Percentiles rank a stretch among this genome's conserved stretches.
Conservation (phyloP, 2,797 vertebrate species). For the Centropyge bicolor region DNA sequence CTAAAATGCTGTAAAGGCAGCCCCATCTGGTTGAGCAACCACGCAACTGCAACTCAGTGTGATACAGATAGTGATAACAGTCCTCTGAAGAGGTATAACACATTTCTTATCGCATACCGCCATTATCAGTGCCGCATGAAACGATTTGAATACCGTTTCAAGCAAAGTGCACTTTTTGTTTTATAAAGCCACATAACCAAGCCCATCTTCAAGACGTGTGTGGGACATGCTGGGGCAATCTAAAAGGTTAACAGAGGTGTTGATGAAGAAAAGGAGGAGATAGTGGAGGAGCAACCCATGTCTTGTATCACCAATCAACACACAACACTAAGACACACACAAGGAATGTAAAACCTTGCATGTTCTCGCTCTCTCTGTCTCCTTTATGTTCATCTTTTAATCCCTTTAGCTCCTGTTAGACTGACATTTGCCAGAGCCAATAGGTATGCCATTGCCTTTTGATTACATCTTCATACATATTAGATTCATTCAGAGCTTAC, state of each 20-base stretch:
- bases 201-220: not conserved
- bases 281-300: not conserved
- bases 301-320: not conserved
- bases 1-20: constrained; percentile 17
- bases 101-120: not conserved
- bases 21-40: constrained; percentile 45
- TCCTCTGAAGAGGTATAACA: not conserved
- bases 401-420: constrained; percentile 4
- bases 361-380: not conserved
- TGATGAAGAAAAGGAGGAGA: constrained; percentile 1
- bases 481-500: constrained; percentile 38
- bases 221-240: not conserved
- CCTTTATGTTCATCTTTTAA: not conserved
- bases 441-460: constrained; percentile 24
- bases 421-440: constrained; percentile 8
- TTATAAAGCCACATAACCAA: not conserved
- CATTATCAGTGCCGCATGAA: not conserved
- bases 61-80: constrained; percentile 14
- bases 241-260: not conserved
- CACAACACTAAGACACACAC: not conserved
- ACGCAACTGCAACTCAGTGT: constrained; percentile 16
- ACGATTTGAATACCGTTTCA: not conserved
- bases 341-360: not conserved
- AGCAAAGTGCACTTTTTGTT: not conserved
- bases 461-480: constrained; percentile 52